phyloP scores from a whole-genome alignment of 2,888 invertebrate genomes.

The Erebia ligea region DNA sequence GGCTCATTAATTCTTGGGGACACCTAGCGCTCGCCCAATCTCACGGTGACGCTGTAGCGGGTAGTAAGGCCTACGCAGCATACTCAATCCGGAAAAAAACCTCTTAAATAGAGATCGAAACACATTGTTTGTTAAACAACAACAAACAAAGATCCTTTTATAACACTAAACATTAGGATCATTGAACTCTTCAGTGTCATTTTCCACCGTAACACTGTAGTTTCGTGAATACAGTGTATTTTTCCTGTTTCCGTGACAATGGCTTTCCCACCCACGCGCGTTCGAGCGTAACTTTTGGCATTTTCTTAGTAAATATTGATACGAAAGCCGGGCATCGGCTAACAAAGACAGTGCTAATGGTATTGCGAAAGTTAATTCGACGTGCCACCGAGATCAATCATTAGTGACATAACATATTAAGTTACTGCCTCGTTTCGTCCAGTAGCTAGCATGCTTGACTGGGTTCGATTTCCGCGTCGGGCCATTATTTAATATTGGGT shows the following conservation, averaged over 20 bases:
- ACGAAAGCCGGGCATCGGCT: background rate
- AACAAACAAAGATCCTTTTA: background rate
- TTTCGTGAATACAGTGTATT: background rate
- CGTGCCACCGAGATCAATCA: background rate
- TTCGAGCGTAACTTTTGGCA: constrained; percentile 4
- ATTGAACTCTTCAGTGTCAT: constrained; percentile 1
- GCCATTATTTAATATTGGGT: no score
- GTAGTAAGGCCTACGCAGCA: no score
- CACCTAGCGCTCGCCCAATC: no score
- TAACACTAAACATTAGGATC: background rate
- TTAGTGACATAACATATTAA: background rate
- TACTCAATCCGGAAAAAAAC: no score
- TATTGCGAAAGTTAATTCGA: background rate
- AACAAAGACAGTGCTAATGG: constrained; percentile 10
- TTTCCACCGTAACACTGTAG: background rate
- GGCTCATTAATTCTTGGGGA: no score
- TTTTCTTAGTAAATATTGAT: constrained; percentile 15
- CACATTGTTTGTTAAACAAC: background rate
- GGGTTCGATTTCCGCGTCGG: no score
- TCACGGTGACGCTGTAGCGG: no score
- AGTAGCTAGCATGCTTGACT: no score
- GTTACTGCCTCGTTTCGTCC: no score
- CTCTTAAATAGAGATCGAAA: background rate
- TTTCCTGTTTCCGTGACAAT: constrained; percentile 3
- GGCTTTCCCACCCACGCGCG: constrained; percentile 1